phyloP scores from a whole-genome alignment of 37 sponge, comb jelly and placozoan species.

The Halisarca cf. caerulea region DNA sequence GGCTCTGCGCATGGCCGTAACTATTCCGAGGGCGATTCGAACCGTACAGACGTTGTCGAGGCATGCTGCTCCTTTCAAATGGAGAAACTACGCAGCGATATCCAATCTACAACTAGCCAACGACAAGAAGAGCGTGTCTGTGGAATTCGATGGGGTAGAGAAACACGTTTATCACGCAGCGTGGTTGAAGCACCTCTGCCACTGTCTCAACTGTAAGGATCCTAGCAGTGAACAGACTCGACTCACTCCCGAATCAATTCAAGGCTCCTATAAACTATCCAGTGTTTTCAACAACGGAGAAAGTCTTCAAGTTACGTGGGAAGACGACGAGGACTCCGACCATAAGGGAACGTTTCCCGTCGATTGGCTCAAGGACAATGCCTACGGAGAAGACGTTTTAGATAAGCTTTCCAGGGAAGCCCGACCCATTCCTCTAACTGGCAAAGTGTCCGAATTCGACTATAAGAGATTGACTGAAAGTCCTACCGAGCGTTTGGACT shows the following conservation, averaged over 20 bases:
- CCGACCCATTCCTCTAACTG: neutral
- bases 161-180: constrained; percentile 2
- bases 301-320: neutral
- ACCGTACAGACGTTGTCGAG: no score
- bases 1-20: no score
- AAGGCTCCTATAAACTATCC: neutral
- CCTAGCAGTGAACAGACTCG: neutral
- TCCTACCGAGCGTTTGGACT: neutral
- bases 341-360: neutral
- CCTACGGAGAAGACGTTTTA: constrained; percentile 16
- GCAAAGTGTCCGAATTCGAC: constrained; percentile 3
- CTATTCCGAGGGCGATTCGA: no score
- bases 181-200: constrained; percentile 12
- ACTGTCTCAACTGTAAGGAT: neutral
- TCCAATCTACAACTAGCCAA: neutral
- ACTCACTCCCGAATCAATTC: neutral
- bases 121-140: neutral
- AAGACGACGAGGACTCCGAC: neutral
- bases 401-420: neutral
- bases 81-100: no score
- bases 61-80: no score
- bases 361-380: constrained; percentile 9
- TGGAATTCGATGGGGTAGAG: neutral
- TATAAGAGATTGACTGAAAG: neutral
- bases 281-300: neutral